Percentiles rank a stretch among this genome's conserved stretches.
Evolutionary conservation across 2,113 vertebrate species (phyloP).

Genomic region (Girardinichthys multiradiatus): DNA sequence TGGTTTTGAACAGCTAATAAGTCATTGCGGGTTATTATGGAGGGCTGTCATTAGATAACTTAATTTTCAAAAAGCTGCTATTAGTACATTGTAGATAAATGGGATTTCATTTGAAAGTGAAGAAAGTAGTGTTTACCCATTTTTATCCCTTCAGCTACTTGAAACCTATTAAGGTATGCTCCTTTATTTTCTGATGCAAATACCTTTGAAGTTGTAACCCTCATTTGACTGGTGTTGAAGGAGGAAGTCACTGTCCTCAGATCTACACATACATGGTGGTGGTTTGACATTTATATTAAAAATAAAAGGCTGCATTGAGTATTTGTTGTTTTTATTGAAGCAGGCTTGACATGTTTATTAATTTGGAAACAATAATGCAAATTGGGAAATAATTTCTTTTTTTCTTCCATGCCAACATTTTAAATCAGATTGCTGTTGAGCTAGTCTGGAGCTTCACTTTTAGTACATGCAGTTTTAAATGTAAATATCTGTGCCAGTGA

Average conservation of each 20-base stretch:
- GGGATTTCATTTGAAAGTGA: neutral
- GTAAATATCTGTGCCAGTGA: too few relatives aligned
- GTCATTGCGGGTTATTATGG: neutral
- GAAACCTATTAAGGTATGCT: neutral
- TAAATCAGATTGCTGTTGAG: too few relatives aligned
- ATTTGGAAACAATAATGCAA: neutral
- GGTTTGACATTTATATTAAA: neutral
- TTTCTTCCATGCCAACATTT: too few relatives aligned
- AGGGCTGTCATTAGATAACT: neutral
- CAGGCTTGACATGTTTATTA: neutral
- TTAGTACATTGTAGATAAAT: neutral
- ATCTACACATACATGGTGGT: neutral
- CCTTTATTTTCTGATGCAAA: neutral
- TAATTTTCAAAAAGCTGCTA: neutral
- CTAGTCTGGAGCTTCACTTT: too few relatives aligned
- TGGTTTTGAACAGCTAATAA: conserved; percentile 49
- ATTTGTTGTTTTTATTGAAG: neutral
- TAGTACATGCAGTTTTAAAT: too few relatives aligned
- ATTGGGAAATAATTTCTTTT: too few relatives aligned
- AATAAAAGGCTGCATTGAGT: neutral
- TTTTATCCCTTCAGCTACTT: neutral
- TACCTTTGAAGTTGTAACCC: neutral
- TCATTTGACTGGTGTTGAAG: neutral
- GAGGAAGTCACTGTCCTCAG: neutral
- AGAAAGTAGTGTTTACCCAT: neutral